Percentiles rank a stretch among this genome's conserved stretches.
These are phyloP conservation scores for Chironomus striatipennis DNA, from an alignment of 1,140 invertebrate genomes.

Conservation along the genomic window DNA sequence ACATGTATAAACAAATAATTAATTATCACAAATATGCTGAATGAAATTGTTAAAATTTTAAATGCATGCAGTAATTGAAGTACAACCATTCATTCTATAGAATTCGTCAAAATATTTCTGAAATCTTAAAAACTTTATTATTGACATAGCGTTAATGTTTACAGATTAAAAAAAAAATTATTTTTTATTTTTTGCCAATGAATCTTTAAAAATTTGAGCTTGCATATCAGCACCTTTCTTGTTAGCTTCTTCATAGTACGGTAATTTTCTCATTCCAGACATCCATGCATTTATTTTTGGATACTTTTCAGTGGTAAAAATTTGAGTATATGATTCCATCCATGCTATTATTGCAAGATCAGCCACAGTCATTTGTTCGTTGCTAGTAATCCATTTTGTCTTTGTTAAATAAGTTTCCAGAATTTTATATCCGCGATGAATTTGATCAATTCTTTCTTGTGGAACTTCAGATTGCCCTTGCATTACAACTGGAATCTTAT, in stretches of 20 bases:
- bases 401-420: background rate
- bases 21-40: too few species aligned
- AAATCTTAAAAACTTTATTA: too few species aligned
- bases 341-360: constrained; percentile 29
- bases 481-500: background rate
- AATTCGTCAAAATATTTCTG: too few species aligned
- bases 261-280: constrained; percentile 34
- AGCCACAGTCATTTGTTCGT: background rate
- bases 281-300: constrained; percentile 39
- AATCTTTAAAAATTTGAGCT: constrained; percentile 38
- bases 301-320: constrained; percentile 37
- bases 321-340: constrained; percentile 31
- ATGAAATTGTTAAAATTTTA: too few species aligned
- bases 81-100: too few species aligned
- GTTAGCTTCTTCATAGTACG: constrained; percentile 40
- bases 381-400: background rate
- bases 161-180: too few species aligned
- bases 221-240: constrained; percentile 37
- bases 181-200: constrained; percentile 34
- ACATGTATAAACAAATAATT: too few species aligned
- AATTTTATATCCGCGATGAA: background rate
- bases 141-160: too few species aligned
- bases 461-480: background rate
- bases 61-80: too few species aligned
- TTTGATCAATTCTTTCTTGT: background rate